Conservation (phyloP, 2,888 invertebrate genomes). For the Tribolium freemani region DNA sequence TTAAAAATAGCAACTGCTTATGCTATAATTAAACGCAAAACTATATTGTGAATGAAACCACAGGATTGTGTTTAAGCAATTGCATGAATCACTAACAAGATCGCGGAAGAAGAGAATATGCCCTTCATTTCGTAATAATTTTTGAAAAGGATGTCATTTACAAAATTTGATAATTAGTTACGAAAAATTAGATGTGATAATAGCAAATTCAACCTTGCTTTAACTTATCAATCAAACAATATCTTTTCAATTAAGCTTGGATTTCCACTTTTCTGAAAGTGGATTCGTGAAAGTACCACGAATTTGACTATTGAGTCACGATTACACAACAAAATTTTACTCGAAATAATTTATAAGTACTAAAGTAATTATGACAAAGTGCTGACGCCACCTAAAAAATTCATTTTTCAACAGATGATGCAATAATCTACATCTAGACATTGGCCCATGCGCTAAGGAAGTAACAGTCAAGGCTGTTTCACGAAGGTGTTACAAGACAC, state of each 20-base stretch:
- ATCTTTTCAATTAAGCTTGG: neutral
- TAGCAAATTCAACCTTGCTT: neutral
- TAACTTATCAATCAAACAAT: neutral
- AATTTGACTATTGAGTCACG: neutral
- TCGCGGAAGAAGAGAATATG: neutral
- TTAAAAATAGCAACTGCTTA: constrained; percentile 48
- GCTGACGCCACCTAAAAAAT: constrained; percentile 2
- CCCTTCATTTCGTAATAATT: too few relatives aligned
- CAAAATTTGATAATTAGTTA: too few relatives aligned
- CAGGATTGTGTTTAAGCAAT: constrained; percentile 17
- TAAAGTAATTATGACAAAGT: constrained; percentile 7
- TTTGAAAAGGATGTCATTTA: too few relatives aligned
- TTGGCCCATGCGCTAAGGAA: constrained; percentile 13
- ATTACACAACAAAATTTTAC: neutral
- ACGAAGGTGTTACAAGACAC: constrained; percentile 24
- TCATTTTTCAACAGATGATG: constrained; percentile 7
- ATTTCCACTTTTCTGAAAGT: too few relatives aligned
- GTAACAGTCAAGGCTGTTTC: constrained; percentile 24
- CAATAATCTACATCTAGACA: constrained; percentile 10
- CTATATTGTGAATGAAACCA: constrained; percentile 29
- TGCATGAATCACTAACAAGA: constrained; percentile 7
- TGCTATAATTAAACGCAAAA: constrained; percentile 31
- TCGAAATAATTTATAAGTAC: constrained; percentile 18
- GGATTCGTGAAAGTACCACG: neutral
- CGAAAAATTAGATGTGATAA: neutral